phyloP scores from a whole-genome alignment of 2,888 invertebrate genomes.

The Poecilus cupreus region DNA sequence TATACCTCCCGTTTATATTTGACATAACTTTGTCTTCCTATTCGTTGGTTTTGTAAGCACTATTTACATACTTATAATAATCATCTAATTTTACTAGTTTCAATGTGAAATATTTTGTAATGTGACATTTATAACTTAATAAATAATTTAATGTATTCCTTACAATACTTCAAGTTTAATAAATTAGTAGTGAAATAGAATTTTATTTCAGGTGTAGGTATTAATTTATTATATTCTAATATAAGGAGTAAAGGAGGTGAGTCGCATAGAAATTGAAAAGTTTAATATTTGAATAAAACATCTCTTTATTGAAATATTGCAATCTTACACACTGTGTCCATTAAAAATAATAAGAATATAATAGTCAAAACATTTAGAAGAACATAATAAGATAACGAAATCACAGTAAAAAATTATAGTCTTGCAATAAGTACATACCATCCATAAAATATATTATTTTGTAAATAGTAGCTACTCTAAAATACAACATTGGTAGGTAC shows the following conservation, averaged over 20 bases:
- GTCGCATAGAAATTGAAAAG: not conserved
- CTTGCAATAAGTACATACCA: constrained; percentile 24
- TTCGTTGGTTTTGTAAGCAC: constrained; percentile 18
- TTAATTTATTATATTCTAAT: too few relatives aligned
- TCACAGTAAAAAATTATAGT: constrained; percentile 48
- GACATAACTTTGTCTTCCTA: constrained; percentile 37
- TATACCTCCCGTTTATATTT: not conserved
- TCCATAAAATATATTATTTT: constrained; percentile 4
- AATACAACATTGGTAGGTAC: constrained; percentile 35
- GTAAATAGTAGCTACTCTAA: constrained; percentile 35
- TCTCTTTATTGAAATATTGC: constrained; percentile 33
- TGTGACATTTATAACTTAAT: constrained; percentile 51
- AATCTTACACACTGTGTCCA: constrained; percentile 32
- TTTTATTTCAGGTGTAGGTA: too few relatives aligned
- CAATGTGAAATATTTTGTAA: constrained; percentile 52
- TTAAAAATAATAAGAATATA: constrained; percentile 18
- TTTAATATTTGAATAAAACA: constrained; percentile 15
- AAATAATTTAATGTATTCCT: constrained; percentile 23
- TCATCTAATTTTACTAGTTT: constrained; percentile 24
- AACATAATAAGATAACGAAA: constrained; percentile 8
- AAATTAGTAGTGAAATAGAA: too few relatives aligned
- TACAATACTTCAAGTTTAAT: not conserved
- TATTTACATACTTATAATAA: constrained; percentile 26
- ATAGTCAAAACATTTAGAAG: constrained; percentile 20
- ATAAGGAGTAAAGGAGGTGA: too few relatives aligned